Percentiles rank a stretch among this genome's conserved stretches.
Evolutionary conservation across 2,888 invertebrate genomes (phyloP).

Genomic region (Heteropelma amictum): DNA sequence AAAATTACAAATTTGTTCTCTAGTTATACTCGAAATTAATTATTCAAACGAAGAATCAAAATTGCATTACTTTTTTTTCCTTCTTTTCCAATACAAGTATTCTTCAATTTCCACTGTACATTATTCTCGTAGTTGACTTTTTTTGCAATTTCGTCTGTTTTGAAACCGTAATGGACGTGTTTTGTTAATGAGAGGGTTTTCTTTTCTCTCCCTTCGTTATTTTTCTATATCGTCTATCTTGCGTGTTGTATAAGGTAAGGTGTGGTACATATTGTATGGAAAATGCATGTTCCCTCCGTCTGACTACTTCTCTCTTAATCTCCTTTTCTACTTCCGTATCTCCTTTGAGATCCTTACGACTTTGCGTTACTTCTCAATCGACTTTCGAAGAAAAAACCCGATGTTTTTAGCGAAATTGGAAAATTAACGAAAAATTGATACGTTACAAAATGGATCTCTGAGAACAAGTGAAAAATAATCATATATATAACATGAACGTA

Average conservation of each 20-base stretch:
- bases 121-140: neutral
- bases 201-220: neutral
- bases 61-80: neutral
- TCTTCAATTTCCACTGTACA: neutral
- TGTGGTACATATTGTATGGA: constrained; percentile 28
- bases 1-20: no score
- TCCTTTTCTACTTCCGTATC: neutral
- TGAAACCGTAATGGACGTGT: neutral
- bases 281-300: constrained; percentile 12
- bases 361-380: constrained; percentile 27
- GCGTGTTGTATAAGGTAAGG: constrained; percentile 18
- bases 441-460: no score
- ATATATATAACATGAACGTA: no score
- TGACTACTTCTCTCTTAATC: constrained; percentile 1
- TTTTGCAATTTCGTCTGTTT: neutral
- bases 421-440: no score
- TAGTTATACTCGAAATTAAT: no score
- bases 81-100: no score
- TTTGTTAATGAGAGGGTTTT: constrained; percentile 10
- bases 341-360: neutral
- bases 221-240: neutral
- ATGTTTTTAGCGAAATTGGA: neutral
- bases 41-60: neutral
- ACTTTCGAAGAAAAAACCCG: constrained; percentile 7
- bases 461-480: no score